Evolutionary conservation across 2,113 vertebrate genomes (phyloP).

Genomic region (Acinonyx jubatus): DNA sequence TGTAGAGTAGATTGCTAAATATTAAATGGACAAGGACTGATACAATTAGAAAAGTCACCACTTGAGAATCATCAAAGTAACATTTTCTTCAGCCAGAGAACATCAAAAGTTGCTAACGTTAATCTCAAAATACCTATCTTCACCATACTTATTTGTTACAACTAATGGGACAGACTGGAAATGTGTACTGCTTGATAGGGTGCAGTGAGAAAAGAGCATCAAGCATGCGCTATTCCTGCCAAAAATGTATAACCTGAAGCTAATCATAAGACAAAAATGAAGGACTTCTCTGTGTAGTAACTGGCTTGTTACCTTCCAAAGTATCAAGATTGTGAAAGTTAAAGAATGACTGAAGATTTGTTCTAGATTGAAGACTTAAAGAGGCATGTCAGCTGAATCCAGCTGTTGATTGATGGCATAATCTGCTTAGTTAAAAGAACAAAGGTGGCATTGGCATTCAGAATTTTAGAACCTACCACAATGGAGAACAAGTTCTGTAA

Average conservation of each 20-base stretch:
- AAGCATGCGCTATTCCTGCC: not conserved
- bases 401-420: not conserved
- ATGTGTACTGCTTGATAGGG: not conserved
- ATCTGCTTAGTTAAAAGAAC: not conserved
- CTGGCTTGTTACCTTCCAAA: not conserved
- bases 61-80: not conserved
- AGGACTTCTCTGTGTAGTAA: not conserved
- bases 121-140: not conserved
- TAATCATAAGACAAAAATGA: not conserved
- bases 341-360: not conserved
- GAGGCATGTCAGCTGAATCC: not conserved
- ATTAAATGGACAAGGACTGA: not conserved
- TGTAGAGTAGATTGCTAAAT: not conserved
- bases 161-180: not conserved
- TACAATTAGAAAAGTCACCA: not conserved
- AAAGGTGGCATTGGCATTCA: not conserved
- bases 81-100: not conserved
- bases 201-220: not conserved
- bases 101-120: slow-evolving; percentile 14
- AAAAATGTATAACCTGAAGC: not conserved
- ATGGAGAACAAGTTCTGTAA: not conserved
- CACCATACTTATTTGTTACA: not conserved
- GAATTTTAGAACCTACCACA: not conserved
- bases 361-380: not conserved
- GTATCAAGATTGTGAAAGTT: not conserved